These are phyloP conservation scores for Syngnathus floridae DNA, from an alignment of 2,113 vertebrate species.

Conservation along the genomic window DNA sequence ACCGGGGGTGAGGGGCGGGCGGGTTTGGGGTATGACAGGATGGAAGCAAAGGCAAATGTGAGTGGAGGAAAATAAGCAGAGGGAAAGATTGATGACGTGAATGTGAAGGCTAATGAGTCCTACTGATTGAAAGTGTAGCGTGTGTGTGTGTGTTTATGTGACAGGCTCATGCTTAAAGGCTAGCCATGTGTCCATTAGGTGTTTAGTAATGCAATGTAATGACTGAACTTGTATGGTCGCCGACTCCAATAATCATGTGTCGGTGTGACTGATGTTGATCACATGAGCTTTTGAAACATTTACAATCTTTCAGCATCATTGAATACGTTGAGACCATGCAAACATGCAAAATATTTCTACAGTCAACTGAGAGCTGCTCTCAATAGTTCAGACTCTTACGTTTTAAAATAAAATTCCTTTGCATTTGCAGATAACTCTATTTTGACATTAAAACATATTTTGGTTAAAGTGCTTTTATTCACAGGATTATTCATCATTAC, in stretches of 20 bases:
- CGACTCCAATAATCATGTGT: constrained; percentile 48
- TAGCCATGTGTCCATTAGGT: constrained; percentile 49
- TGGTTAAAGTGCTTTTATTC: too few species aligned
- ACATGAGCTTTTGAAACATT: constrained; percentile 56
- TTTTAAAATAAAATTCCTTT: too few species aligned
- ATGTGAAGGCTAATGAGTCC: constrained; percentile 51
- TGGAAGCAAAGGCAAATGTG: constrained; percentile 20
- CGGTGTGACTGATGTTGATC: constrained; percentile 49
- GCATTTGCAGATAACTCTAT: too few species aligned
- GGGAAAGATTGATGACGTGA: constrained; percentile 37
- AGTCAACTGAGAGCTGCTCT: background rate
- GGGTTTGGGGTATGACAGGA: background rate
- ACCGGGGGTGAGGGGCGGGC: background rate
- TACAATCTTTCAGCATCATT: constrained; percentile 38
- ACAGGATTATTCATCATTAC: too few species aligned
- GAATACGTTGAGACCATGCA: background rate
- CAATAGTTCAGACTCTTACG: background rate
- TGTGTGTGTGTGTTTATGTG: constrained; percentile 24
- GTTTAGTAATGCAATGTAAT: constrained; percentile 37
- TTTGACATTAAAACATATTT: too few species aligned
- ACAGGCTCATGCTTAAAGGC: constrained; percentile 51
- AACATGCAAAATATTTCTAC: constrained; percentile 15
- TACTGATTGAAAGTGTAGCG: constrained; percentile 41
- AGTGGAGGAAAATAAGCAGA: constrained; percentile 14
- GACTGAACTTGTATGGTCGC: constrained; percentile 18